These are phyloP conservation scores for Aythya baeri DNA, from an alignment of 2,113 vertebrate species.

Conservation along the genomic window DNA sequence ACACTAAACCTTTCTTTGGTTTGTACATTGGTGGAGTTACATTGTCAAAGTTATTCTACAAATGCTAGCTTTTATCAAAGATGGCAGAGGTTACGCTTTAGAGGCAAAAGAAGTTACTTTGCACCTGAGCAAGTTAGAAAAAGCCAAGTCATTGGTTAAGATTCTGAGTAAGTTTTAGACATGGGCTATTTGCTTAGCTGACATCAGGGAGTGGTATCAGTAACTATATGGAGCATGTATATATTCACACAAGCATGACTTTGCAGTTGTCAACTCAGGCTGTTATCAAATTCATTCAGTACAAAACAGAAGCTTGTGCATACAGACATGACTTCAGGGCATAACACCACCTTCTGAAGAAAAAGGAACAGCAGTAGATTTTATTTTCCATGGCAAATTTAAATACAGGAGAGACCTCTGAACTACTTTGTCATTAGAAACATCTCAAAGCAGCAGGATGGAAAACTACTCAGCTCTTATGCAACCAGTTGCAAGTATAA, in stretches of 20 bases:
- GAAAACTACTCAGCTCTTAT: not conserved
- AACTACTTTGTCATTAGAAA: not conserved
- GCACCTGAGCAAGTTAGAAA: not conserved
- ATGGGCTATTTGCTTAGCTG: not conserved
- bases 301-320: not conserved
- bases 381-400: not conserved
- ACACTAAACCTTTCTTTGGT: not conserved
- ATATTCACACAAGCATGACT: not conserved
- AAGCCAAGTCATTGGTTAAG: not conserved
- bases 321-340: not conserved
- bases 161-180: not conserved
- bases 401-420: not conserved
- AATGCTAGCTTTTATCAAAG: not conserved
- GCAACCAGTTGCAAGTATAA: not conserved
- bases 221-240: not conserved
- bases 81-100: not conserved
- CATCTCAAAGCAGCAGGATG: not conserved
- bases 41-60: not conserved
- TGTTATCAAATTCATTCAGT: not conserved
- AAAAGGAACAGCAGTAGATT: not conserved
- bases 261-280: not conserved
- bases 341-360: not conserved
- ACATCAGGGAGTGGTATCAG: not conserved
- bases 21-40: not conserved
- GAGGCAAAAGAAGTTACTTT: not conserved